These are phyloP conservation scores for Crematogaster levior DNA, from an alignment of 2,888 invertebrate genomes.

Conservation along the genomic window DNA sequence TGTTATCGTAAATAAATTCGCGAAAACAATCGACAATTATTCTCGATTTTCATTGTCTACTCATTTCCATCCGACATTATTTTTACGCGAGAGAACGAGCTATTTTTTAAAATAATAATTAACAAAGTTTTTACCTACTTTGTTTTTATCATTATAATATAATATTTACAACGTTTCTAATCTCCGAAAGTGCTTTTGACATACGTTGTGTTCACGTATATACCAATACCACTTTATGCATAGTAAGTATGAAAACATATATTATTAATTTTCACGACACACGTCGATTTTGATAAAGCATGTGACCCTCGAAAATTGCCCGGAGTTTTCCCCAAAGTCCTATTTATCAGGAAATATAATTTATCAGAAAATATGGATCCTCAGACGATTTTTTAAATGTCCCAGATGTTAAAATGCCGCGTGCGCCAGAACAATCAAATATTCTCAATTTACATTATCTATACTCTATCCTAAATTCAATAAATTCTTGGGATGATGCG, in stretches of 20 bases:
- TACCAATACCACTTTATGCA: not conserved
- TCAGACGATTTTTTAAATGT: not conserved
- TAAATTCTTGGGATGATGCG: not conserved
- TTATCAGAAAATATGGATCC: not conserved
- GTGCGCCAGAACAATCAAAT: no score
- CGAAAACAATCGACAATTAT: no score
- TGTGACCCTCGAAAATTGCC: not conserved
- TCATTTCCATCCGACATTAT: no score
- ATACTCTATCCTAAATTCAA: no score
- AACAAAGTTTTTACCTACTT: not conserved
- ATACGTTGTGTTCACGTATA: not conserved
- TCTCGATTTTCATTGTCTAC: no score
- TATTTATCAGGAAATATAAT: not conserved
- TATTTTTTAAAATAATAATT: not conserved
- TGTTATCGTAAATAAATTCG: no score
- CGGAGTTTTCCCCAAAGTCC: no score
- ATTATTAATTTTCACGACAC: slow-evolving; percentile 27
- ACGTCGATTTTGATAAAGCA: not conserved
- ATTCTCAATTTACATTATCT: no score
- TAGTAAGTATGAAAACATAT: not conserved
- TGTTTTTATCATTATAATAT: not conserved
- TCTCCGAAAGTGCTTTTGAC: not conserved
- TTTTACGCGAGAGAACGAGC: not conserved
- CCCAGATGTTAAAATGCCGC: not conserved
- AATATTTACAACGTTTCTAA: not conserved